A percentile compares a stretch with the other conserved stretches of the same genome.
Evolutionary conservation across 2,797 vertebrate genomes (phyloP).

Genomic region (Microhierax caerulescens): DNA sequence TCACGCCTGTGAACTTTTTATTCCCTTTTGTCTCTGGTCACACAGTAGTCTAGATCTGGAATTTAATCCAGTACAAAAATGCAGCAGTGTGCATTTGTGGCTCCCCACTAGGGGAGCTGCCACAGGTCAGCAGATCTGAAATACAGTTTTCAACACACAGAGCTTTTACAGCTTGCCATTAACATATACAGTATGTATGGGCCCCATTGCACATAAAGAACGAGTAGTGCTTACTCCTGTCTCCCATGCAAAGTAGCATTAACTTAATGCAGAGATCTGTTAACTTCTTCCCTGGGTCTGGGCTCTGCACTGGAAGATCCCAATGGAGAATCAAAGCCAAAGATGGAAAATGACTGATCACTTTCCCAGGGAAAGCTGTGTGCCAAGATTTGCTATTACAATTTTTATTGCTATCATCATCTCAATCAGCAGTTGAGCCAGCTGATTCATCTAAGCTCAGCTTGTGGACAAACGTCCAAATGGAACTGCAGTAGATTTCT

Average conservation of each 20-base stretch:
- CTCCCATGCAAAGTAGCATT: neutral
- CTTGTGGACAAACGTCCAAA: neutral
- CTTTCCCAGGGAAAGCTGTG: slow-evolving; percentile 16
- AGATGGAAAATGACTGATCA: slow-evolving; percentile 5
- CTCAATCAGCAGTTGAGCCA: slow-evolving; percentile 27
- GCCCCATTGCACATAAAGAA: neutral
- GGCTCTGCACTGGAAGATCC: slow-evolving; percentile 11
- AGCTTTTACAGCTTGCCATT: slow-evolving; percentile 5
- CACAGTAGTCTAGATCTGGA: neutral
- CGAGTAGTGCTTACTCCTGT: neutral
- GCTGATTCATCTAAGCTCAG: slow-evolving; percentile 39
- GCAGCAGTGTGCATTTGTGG: neutral
- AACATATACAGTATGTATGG: neutral
- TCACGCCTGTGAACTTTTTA: slow-evolving; percentile 7
- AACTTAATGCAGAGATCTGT: neutral
- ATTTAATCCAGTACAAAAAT: slow-evolving; percentile 47
- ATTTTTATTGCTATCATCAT: slow-evolving; percentile 61
- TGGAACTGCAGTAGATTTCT: neutral
- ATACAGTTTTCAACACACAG: slow-evolving; percentile 21
- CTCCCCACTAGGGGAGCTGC: slow-evolving; percentile 34
- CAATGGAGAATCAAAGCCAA: slow-evolving; percentile 47
- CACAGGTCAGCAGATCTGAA: slow-evolving; percentile 42
- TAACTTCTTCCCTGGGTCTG: slow-evolving; percentile 17
- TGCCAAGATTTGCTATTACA: slow-evolving; percentile 37
- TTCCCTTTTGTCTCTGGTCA: slow-evolving; percentile 42